Evolutionary conservation across 1,140 invertebrate genomes (phyloP), one percentile per base, ranked within the genome.

Genomic region (Cydia splendana): DNA sequence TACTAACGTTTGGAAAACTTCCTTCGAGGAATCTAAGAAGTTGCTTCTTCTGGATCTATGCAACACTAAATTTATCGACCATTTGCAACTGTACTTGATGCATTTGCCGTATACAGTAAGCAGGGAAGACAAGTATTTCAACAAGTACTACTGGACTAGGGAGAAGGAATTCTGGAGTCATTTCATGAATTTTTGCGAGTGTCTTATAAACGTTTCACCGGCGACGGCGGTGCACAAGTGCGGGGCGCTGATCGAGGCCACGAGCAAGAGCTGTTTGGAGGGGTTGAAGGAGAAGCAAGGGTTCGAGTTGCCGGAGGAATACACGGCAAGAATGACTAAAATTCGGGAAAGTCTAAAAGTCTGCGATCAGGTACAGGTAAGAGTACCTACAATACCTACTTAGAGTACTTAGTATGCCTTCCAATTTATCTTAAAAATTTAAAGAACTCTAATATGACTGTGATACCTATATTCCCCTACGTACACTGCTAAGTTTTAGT

Each of bases 61-160:
- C 74, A 86, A 90, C 79, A 86, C 87, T 0, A 80, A 87, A 34
- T 94, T 93, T 81, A 85, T 93, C 13, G 67, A 79, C 15, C 80
- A 80, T 28, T 80, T 93, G 13, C 77, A 82, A 28, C 82, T 79
- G 13, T 93, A 92, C 84, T 77, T 93, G 45, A 85, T 87, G 78
- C 79, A 89, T 38, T 81, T 94, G 65, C 89, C 88, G 12, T 91
- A 91, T 53, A 78, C 82, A 6, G 77, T 81, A 10, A 75, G 65
- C 42, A 85, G 85, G 12, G 57, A 78, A 2, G 67, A 82, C 30
- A 91, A 91, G 67, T 84, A 78, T 24, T 76, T 90, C 42, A 87
- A 92, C 65, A 81, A 83, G 51, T 79, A 78, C 69, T 94, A 93
- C 65, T 94, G 93, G 94, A 84, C 85, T 9, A 81, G 91, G 74